Percentiles rank a stretch among this genome's conserved stretches.
Evolutionary conservation across 2,113 vertebrate genomes (phyloP).

Genomic region (Arothron firmamentum): DNA sequence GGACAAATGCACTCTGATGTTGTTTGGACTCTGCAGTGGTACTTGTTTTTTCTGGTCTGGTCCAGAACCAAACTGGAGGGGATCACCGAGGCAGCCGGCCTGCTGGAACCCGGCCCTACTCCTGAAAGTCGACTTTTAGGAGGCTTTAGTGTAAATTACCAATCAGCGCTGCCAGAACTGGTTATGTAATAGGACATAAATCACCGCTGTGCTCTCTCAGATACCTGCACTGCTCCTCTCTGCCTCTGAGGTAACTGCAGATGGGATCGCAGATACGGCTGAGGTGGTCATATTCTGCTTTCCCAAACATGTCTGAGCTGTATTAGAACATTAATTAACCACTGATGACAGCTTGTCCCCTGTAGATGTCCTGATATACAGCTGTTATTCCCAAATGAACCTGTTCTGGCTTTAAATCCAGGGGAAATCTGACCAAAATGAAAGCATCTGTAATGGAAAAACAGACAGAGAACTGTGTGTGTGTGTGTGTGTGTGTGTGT

Average conservation of each 20-base stretch:
- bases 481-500: conserved; percentile 1
- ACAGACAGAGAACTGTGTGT: conserved; percentile 35
- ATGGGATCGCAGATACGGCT: background rate
- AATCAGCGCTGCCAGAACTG: conserved; percentile 23
- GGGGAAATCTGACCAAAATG: too few species aligned
- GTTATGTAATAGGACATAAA: conserved; percentile 33
- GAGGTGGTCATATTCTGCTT: too few species aligned
- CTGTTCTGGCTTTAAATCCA: too few species aligned
- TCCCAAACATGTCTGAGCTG: background rate
- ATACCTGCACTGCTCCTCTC: background rate
- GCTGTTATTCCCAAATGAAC: conserved; percentile 21
- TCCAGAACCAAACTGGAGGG: conserved; percentile 34
- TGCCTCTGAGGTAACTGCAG: too few species aligned
- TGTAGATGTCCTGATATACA: conserved; percentile 13
- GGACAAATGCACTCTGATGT: conserved; percentile 6
- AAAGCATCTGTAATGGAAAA: conserved; percentile 53
- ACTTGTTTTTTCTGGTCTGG: conserved; percentile 19
- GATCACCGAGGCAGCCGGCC: conserved; percentile 32
- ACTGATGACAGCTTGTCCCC: background rate
- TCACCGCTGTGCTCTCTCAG: conserved; percentile 3
- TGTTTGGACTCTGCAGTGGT: conserved; percentile 14
- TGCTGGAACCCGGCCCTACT: conserved; percentile 22
- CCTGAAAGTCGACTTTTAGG: conserved; percentile 28
- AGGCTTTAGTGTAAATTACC: conserved; percentile 24
- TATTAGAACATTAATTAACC: background rate